Base-by-base conservation (phyloP, 2,888 invertebrate genomes). In the Drosophila merina region DNA sequence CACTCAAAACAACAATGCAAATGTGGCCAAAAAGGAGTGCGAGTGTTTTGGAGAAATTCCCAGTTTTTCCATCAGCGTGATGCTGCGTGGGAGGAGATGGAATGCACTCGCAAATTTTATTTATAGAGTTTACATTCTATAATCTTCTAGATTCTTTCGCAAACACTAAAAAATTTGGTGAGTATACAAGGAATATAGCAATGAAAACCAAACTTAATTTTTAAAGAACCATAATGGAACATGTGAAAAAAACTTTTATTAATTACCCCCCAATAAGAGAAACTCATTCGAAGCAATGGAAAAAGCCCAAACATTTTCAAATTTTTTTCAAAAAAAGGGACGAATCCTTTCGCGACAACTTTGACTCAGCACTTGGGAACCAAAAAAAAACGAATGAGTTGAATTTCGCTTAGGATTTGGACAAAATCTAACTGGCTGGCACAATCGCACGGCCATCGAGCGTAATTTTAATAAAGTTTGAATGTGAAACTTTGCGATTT, bases 391-490 rank as follows among this genome's bases (percentile, higher is more conserved):
- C 14, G 8, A 7, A 40, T 12, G 7, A n/a, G 12, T 7, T 12
- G 12, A 40, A 40, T 10, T 33, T 33, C 12, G 12, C n/a, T 36
- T n/a, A 6, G 36, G n/a, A 5, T 1, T 36, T 5, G 12, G 5
- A 4, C 28, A 28, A 50, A 47, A 47, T 33, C 7, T 12, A 49
- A 7, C 26, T 30, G 30, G 33, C 14, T 8, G 42, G 50, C 50
- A 47, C 42, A 69, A 75, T 79, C 70, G 77, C 74, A 62, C 62
- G 68, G 73, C 58, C 84, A 79, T 79, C 86, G 77, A 86, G 77
- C 77, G 77, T 74, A 86, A 86, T 84, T 84, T 84, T 84, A 81
- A 86, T 86, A 86, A 84, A 84, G 84, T 84, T 84, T 86, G 77
- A 84, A 84, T 84, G 82, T 67, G 84, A 84, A 84, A 84, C 77